phyloP scores from a whole-genome alignment of 2,888 invertebrate genomes.

The Metopia argyrocephala region DNA sequence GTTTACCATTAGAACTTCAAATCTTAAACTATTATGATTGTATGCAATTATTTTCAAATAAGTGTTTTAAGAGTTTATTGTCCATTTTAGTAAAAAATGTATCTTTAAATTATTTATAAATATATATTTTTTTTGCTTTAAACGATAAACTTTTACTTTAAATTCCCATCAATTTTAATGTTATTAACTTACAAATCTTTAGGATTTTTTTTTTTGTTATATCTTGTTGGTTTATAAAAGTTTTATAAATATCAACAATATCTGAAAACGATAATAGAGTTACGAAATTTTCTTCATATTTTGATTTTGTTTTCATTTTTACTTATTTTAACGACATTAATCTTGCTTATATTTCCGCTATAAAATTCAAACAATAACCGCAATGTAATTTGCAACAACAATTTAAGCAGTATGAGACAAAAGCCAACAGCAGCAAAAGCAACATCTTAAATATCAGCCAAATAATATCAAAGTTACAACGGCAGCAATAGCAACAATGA shows the following conservation, averaged over 20 bases:
- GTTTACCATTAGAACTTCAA: too few relatives aligned
- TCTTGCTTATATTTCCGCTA: slow-evolving; percentile 64
- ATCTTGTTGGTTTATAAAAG: slow-evolving; percentile 20
- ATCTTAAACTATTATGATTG: too few relatives aligned
- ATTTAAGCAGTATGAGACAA: slow-evolving; percentile 37
- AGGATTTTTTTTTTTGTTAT: slow-evolving; percentile 18
- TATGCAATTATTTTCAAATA: too few relatives aligned
- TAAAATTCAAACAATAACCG: slow-evolving; percentile 59
- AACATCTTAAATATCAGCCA: slow-evolving; percentile 62
- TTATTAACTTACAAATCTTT: slow-evolving; percentile 61
- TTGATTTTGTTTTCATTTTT: slow-evolving; percentile 6
- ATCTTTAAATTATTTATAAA: background rate
- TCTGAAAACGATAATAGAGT: slow-evolving; percentile 65
- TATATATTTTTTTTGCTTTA: background rate
- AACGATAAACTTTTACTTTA: slow-evolving; percentile 53
- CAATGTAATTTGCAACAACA: slow-evolving; percentile 55
- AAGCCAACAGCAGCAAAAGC: slow-evolving; percentile 41
- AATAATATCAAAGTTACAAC: slow-evolving; percentile 54
- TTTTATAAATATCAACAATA: slow-evolving; percentile 61
- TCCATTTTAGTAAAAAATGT: background rate
- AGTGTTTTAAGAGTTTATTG: background rate
- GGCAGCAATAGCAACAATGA: slow-evolving; percentile 33
- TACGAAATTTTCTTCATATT: slow-evolving; percentile 61
- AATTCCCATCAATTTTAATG: slow-evolving; percentile 63
- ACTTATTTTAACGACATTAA: slow-evolving; percentile 63